These are phyloP conservation scores for Pollenia griseotomentosa DNA, from an alignment of 2,888 invertebrate genomes.

Conservation along the genomic window DNA sequence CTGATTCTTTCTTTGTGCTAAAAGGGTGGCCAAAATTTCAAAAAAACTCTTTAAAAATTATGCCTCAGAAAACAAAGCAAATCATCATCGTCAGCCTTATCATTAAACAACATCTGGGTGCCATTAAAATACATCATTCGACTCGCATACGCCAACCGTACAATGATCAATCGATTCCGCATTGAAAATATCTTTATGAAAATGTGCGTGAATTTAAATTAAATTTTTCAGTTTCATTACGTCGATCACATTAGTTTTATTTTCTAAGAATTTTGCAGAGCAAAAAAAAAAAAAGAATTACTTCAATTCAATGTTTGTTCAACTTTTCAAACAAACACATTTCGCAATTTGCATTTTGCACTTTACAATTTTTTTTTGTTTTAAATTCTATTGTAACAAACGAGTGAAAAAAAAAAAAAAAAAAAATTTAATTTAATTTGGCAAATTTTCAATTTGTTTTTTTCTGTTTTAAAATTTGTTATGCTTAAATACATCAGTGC, in stretches of 20 bases:
- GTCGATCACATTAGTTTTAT: constrained; percentile 52
- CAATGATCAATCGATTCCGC: constrained; percentile 56
- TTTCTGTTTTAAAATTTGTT: constrained; percentile 21
- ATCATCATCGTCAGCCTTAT: constrained; percentile 47
- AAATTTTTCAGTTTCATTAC: constrained; percentile 40
- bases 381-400: constrained; percentile 37
- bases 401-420: constrained; percentile 16
- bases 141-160: constrained; percentile 23
- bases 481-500: constrained; percentile 52
- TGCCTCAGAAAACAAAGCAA: constrained; percentile 36
- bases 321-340: constrained; percentile 59
- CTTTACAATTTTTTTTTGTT: constrained; percentile 42
- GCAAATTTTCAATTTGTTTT: constrained; percentile 49
- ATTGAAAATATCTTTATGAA: constrained; percentile 28
- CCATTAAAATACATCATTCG: constrained; percentile 58
- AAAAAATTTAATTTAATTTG: constrained; percentile 39
- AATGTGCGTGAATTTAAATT: constrained; percentile 58
- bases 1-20: not conserved
- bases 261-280: constrained; percentile 7
- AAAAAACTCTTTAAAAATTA: constrained; percentile 4
- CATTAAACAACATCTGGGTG: constrained; percentile 63
- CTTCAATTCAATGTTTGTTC: constrained; percentile 57
- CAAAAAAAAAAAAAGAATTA: constrained; percentile 22
- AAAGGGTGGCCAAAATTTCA: not conserved
- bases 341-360: constrained; percentile 58